Conservation (phyloP, 2,113 vertebrate species). For the Todiramphus saurophagus region DNA sequence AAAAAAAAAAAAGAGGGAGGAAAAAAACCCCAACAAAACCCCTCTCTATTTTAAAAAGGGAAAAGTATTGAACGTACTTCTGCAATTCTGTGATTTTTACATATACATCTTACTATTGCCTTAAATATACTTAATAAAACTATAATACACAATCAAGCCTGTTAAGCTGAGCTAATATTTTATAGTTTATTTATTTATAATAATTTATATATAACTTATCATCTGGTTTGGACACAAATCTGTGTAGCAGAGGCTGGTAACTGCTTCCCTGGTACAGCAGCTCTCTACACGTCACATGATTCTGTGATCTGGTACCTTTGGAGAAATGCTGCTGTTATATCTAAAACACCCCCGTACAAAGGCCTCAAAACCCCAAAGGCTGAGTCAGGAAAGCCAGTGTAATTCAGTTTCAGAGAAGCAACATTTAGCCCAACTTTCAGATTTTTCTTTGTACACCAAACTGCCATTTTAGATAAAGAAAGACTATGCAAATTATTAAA, state of each 20-base stretch:
- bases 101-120: not conserved
- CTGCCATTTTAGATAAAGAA: not conserved
- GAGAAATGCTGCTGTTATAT: not conserved
- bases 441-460: not conserved
- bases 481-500: not conserved
- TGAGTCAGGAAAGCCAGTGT: not conserved
- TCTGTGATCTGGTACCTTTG: not conserved
- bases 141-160: not conserved
- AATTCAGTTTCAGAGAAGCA: not conserved
- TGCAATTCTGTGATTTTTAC: not conserved
- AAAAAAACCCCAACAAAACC: too few relatives aligned
- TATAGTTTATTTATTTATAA: not conserved
- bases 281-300: not conserved
- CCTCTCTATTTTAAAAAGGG: not conserved
- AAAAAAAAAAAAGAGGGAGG: not conserved
- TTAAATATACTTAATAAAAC: not conserved
- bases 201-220: not conserved
- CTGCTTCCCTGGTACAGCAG: not conserved
- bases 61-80: not conserved
- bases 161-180: not conserved
- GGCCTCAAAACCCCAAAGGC: not conserved
- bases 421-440: not conserved
- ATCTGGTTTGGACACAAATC: not conserved
- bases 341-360: not conserved
- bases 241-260: not conserved